Evolutionary conservation across 2,797 vertebrate genomes (phyloP).

Genomic region (Melanitta fusca): DNA sequence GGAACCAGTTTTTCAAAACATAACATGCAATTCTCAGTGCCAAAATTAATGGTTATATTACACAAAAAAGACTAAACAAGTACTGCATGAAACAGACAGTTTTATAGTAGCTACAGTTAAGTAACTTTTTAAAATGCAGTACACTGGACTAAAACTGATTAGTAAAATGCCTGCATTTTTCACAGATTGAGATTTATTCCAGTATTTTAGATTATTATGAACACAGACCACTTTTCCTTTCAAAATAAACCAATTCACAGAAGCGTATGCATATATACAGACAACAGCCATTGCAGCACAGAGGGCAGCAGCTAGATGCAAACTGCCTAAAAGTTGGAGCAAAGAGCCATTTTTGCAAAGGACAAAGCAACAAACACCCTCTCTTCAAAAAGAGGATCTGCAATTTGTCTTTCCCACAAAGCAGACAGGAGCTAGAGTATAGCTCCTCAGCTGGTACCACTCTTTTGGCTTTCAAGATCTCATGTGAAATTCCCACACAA

Average conservation of each 20-base stretch:
- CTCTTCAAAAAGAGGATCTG: not conserved
- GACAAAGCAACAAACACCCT: not conserved
- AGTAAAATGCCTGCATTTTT: conserved; percentile 70
- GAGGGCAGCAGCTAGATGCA: conserved; percentile 41
- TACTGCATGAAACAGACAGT: conserved; percentile 77
- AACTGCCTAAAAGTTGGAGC: conserved; percentile 8
- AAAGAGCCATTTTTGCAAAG: conserved; percentile 10
- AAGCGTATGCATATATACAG: conserved; percentile 26
- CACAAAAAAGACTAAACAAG: conserved; percentile 77
- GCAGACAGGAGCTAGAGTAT: not conserved
- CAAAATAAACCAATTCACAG: conserved; percentile 31
- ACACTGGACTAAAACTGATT: conserved; percentile 17
- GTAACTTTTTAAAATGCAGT: conserved; percentile 24
- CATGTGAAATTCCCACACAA: conserved; percentile 27
- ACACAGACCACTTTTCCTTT: conserved; percentile 18
- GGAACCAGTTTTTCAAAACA: conserved; percentile 60
- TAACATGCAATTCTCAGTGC: conserved; percentile 71
- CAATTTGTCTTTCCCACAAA: not conserved
- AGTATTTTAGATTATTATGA: not conserved
- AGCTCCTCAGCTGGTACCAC: conserved; percentile 15
- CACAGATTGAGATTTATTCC: conserved; percentile 58
- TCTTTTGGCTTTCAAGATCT: not conserved
- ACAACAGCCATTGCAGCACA: conserved; percentile 43
- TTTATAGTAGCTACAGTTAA: conserved; percentile 60
- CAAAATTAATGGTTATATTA: conserved; percentile 62